phyloP scores from a whole-genome alignment of 2,113 vertebrate species.

The Mola mola region DNA sequence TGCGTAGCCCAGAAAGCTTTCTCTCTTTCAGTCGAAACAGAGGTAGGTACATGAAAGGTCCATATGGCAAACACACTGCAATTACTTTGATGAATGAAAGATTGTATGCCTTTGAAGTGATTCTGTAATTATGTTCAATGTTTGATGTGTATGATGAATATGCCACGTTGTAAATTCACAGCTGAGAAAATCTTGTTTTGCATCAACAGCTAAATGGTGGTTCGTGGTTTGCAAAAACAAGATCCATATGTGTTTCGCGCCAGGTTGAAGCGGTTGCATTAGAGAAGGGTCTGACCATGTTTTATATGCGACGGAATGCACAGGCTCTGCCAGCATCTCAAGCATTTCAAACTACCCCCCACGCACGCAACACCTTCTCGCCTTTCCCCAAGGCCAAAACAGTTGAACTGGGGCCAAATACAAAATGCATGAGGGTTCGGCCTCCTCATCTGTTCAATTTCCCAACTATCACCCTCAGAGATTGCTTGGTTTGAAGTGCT shows the following conservation, averaged over 20 bases:
- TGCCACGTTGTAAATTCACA: constrained; percentile 75
- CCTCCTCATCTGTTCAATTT: constrained; percentile 85
- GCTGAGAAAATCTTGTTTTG: constrained; percentile 74
- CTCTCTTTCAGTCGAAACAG: constrained; percentile 59
- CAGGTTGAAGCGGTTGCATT: constrained; percentile 69
- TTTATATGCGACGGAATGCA: constrained; percentile 71
- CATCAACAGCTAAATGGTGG: constrained; percentile 77
- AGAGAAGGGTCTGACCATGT: constrained; percentile 63
- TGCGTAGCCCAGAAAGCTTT: constrained; percentile 61
- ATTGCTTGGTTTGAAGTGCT: constrained; percentile 81
- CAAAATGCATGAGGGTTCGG: constrained; percentile 82
- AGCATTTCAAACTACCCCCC: constrained; percentile 43
- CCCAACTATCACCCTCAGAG: constrained; percentile 79
- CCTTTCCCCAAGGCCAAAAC: constrained; percentile 55
- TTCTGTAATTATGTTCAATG: constrained; percentile 76
- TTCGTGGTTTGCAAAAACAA: constrained; percentile 68
- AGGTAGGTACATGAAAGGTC: constrained; percentile 74
- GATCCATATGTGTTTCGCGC: constrained; percentile 72
- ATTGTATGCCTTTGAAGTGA: constrained; percentile 76
- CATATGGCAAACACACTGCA: constrained; percentile 78
- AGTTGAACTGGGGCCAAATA: constrained; percentile 71
- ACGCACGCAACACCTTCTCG: neutral
- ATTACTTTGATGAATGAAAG: constrained; percentile 79
- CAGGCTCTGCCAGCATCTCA: constrained; percentile 61
- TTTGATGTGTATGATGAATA: constrained; percentile 79